Evolutionary conservation across 2,888 invertebrate genomes (phyloP).

Genomic region (Brassicogethes aeneus): DNA sequence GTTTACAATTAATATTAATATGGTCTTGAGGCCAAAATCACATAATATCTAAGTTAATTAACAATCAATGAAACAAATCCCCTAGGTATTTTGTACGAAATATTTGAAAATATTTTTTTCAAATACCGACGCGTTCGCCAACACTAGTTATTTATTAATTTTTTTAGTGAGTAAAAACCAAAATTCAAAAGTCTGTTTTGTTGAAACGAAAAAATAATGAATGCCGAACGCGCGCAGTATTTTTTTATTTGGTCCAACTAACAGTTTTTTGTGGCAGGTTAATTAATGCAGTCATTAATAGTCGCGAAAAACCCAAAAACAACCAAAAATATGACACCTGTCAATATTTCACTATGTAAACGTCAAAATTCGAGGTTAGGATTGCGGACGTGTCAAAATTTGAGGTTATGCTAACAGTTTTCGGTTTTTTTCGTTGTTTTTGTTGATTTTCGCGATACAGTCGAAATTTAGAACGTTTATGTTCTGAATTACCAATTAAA

Average conservation of each 20-base stretch:
- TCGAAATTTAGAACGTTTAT: conserved; percentile 29
- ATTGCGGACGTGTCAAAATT: too few relatives aligned
- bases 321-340: too few relatives aligned
- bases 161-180: conserved; percentile 16
- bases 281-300: too few relatives aligned
- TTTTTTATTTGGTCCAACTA: conserved; percentile 33
- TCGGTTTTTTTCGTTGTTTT: too few relatives aligned
- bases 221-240: neutral
- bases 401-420: too few relatives aligned
- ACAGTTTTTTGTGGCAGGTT: too few relatives aligned
- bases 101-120: neutral
- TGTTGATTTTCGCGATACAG: conserved; percentile 35
- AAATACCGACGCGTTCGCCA: neutral
- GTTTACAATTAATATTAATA: too few relatives aligned
- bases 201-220: conserved; percentile 15
- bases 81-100: conserved; percentile 1
- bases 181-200: conserved; percentile 16
- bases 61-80: conserved; percentile 7
- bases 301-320: too few relatives aligned
- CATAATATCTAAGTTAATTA: conserved; percentile 26
- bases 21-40: conserved; percentile 35
- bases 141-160: conserved; percentile 6
- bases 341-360: too few relatives aligned
- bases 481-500: conserved; percentile 30
- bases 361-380: too few relatives aligned